Base-by-base conservation (phyloP, 2,797 vertebrate species). In the Oreochromis grahami region DNA sequence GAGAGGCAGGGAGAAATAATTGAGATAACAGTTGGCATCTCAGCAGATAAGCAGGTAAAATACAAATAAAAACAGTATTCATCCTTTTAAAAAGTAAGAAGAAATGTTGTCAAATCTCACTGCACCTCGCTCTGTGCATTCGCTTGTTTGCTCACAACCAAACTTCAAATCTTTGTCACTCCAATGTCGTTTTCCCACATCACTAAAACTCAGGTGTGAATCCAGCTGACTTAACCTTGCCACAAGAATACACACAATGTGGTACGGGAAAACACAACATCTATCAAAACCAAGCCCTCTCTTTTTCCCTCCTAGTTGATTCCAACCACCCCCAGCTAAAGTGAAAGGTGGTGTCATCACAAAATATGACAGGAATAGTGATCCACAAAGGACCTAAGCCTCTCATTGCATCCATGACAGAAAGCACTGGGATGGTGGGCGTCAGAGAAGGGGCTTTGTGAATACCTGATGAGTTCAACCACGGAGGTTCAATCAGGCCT, bases 381-480 rank as follows among this genome's bases (percentile, higher is more conserved):
- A 91, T 89, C 88, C 86, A 87, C 91, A 93, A 92, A 93, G 91
- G 89, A 90, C 85, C 83, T 84, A 77, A 92, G 89, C 82, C 80
- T 88, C 89, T 92, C 83, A 85, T 88, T 93, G 85, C 77, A 84
- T 86, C 84, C 86, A 79, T 86, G 88, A 92, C 91, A 89, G 92
- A 84, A 76, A 86, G 89, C 7, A 41, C 63, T 78, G 79, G 83
- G 87, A 80, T 88, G 90, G 92, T 91, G 92, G 92, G 93, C 77
- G 84, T 85, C 6, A 7, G 77, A 86, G 89, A 91, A 84, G 45
- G 36, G 84, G 76, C 88, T 93, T 93, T 93, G 92, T 95, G 95
- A 95, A 95, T 95, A 87, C 87, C 79, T 90, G 89, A 95, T 95
- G 90, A 95, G 90, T 80, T 83, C 87, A 83, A 85, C 65, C 80